phyloP scores from a whole-genome alignment of 2,888 invertebrate species.

The Matsumyia berberina region DNA sequence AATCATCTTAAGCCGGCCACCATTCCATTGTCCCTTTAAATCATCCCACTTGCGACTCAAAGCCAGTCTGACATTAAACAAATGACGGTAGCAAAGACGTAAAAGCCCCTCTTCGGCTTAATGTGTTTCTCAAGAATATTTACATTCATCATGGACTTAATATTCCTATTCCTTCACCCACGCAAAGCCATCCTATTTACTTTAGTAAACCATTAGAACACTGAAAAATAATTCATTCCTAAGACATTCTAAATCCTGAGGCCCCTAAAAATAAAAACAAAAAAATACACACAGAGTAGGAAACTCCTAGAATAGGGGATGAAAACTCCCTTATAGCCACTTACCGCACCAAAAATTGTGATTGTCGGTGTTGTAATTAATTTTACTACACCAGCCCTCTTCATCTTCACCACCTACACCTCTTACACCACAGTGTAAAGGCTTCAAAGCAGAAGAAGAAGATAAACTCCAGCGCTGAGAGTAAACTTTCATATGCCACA shows the following conservation, averaged over 20 bases:
- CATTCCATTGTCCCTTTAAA: too few relatives aligned
- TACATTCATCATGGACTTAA: too few relatives aligned
- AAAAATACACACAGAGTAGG: conserved; percentile 12
- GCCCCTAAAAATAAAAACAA: neutral
- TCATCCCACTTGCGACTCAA: too few relatives aligned
- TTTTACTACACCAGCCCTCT: conserved; percentile 43
- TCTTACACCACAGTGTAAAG: conserved; percentile 25
- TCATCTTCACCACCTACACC: neutral
- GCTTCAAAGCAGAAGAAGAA: conserved; percentile 38
- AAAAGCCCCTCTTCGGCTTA: too few relatives aligned
- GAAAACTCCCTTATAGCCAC: conserved; percentile 57
- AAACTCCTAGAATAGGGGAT: conserved; percentile 36
- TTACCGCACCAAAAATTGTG: conserved; percentile 70
- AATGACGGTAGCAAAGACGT: too few relatives aligned
- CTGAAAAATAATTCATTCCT: conserved; percentile 25
- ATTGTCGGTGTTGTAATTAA: conserved; percentile 72
- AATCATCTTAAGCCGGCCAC: too few relatives aligned
- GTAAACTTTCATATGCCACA: conserved; percentile 67
- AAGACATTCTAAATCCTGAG: conserved; percentile 30
- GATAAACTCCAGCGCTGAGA: conserved; percentile 57
- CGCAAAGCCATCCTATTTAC: conserved; percentile 30
- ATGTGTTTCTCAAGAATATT: too few relatives aligned
- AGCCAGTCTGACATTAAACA: too few relatives aligned
- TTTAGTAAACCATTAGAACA: conserved; percentile 23
- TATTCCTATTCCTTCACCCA: neutral